phyloP scores from a whole-genome alignment of 2,113 vertebrate genomes.

The Phylloscopus whistleri region DNA sequence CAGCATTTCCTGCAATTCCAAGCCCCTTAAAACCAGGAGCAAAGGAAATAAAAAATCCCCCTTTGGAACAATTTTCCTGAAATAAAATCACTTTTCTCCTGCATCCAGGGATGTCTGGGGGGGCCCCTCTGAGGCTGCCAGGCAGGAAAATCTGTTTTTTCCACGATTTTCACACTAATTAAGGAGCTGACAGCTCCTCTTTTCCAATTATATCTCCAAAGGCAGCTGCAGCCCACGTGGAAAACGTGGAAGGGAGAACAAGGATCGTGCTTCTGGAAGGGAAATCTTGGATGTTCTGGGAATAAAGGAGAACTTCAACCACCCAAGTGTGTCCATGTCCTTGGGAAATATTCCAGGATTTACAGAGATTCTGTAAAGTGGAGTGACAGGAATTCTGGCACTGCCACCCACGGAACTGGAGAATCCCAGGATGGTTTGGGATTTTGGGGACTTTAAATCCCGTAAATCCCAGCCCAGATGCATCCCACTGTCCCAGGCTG shows the following conservation, averaged over 20 bases:
- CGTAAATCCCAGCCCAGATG: background rate
- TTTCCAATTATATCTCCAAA: background rate
- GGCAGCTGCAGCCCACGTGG: background rate
- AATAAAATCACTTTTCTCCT: background rate
- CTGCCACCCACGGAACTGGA: background rate
- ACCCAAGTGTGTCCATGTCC: fast-evolving
- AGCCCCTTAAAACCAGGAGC: background rate
- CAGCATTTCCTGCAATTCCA: background rate
- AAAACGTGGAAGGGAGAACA: background rate
- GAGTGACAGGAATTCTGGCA: background rate
- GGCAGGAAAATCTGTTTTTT: background rate
- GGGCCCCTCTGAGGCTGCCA: background rate
- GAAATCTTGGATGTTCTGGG: fast-evolving
- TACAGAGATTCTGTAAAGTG: fast-evolving
- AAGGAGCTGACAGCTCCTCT: background rate
- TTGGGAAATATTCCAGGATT: fast-evolving
- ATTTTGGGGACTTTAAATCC: background rate
- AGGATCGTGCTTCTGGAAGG: background rate
- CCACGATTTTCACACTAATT: background rate
- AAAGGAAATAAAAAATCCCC: background rate
- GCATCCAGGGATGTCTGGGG: background rate
- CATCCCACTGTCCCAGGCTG: background rate
- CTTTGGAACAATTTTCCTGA: background rate
- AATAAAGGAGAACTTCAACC: background rate
- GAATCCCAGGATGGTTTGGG: background rate